Conservation (phyloP, 2,113 vertebrate genomes). For the Epinephelus cyanopodus region DNA sequence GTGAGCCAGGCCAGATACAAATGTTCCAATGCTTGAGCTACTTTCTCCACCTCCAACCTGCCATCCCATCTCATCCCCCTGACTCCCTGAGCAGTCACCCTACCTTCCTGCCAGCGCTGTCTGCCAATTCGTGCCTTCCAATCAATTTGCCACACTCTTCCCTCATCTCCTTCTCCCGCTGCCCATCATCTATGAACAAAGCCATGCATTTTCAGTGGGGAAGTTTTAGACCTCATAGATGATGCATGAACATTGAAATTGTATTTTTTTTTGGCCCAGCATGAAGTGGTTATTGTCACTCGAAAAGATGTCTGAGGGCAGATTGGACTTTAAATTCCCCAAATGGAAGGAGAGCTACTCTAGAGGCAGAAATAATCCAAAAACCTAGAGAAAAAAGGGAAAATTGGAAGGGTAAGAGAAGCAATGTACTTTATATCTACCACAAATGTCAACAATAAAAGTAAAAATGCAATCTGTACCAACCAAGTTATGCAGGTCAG, state of each 20-base stretch:
- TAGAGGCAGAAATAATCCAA: not conserved
- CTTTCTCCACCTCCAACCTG: constrained; percentile 30
- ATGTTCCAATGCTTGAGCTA: not conserved
- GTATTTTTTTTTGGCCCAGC: constrained; percentile 25
- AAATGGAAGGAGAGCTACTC: constrained; percentile 15
- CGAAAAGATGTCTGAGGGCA: constrained; percentile 21
- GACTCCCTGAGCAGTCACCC: constrained; percentile 34
- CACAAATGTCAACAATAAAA: not conserved
- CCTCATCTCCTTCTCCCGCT: constrained; percentile 37
- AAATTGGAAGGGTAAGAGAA: not conserved
- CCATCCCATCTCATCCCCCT: constrained; percentile 1
- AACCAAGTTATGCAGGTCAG: not conserved
- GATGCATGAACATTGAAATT: constrained; percentile 42
- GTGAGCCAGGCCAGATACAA: constrained; percentile 81
- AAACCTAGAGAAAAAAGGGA: not conserved
- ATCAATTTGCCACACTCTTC: constrained; percentile 53
- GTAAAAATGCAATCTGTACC: not conserved
- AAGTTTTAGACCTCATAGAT: constrained; percentile 48
- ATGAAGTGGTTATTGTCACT: constrained; percentile 27
- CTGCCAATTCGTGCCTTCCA: constrained; percentile 44
- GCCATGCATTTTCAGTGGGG: constrained; percentile 17
- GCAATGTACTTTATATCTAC: not conserved
- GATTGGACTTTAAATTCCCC: constrained; percentile 19
- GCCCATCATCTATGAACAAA: constrained; percentile 46
- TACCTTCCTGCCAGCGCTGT: constrained; percentile 26